Base-by-base conservation (phyloP, 2,888 invertebrate species). In the Ophion ventricosus region DNA sequence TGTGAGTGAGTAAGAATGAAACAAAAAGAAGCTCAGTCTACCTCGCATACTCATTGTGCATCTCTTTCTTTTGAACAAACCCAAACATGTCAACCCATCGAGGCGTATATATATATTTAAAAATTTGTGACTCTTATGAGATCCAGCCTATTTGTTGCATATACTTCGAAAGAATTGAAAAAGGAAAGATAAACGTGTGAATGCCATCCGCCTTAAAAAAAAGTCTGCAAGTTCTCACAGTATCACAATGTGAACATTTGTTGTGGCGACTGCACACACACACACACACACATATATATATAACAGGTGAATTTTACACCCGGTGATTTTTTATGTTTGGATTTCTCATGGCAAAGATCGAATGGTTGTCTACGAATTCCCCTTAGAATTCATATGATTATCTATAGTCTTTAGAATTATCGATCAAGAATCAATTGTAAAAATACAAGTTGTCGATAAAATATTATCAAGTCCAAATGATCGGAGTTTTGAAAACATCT, bases 31-130 rank as follows among this genome's bases (percentile, higher is more conserved):
- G 86, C 86, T 88, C 82, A 88, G 87, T 89, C 89, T 87, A 92
- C 90, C 91, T 93, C 92, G 93, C 93, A 93, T 93, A 93, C 91
- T 93, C 93, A 93, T 93, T 93, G 93, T 93, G 93, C 93, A 93
- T 93, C 92, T 92, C 92, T 90, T 88, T 86, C 80, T 82, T 74
- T 17, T 23, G 56, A 72, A 56, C 11, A 59, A 35, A 59, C 43
- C 40, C 17, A 74, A n/a, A 72, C 7, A 57, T 57, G 23, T 73
- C 77, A 66, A 78, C 84, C 90, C 91, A 92, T 91, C 92, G 90
- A 92, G 91, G 91, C 91, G 90, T 90, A 91, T 91, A 88, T 89
- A 54, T 23, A 59, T 90, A 88, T 89, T n/a, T 90, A n/a, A 90
- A 56, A 26, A 69, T 89, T 90, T 88, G 87, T 86, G 87, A 87